phyloP scores from a whole-genome alignment of 2,113 vertebrate species.

The Phaethornis superciliosus region DNA sequence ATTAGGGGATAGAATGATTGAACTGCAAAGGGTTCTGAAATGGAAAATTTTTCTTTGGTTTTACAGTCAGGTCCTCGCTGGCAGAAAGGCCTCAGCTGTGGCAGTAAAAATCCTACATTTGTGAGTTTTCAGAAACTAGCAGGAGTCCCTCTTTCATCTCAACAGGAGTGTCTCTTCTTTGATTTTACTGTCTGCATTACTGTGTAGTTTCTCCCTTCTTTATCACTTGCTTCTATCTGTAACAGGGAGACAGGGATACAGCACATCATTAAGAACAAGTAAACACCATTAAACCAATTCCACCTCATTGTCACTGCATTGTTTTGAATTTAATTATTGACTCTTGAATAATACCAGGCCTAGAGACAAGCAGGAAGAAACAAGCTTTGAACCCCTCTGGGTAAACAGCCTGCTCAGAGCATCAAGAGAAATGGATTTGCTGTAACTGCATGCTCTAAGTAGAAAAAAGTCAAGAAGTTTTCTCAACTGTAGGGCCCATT shows the following conservation, averaged over 20 bases:
- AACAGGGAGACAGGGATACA: not conserved
- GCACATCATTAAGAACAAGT: constrained; percentile 24
- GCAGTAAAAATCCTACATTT: constrained; percentile 8
- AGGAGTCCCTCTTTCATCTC: constrained; percentile 35
- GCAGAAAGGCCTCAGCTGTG: not conserved
- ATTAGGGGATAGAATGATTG: not conserved
- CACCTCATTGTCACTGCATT: constrained; percentile 1
- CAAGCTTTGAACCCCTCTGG: not conserved
- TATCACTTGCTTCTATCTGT: not conserved
- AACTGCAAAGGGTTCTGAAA: not conserved
- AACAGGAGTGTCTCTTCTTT: constrained; percentile 15
- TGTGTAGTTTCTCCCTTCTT: not conserved
- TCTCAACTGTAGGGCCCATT: not conserved
- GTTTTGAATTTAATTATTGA: constrained; percentile 33
- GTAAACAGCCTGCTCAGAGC: not conserved
- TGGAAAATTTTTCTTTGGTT: not conserved
- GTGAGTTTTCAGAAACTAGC: constrained; percentile 3
- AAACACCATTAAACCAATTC: constrained; percentile 18
- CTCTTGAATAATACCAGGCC: constrained; percentile 11
- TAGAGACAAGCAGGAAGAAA: not conserved
- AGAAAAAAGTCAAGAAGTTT: not conserved
- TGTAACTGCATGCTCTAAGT: not conserved
- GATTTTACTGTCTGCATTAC: constrained; percentile 28
- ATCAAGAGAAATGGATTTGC: not conserved
- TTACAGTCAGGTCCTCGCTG: not conserved